Percentiles rank a stretch among this genome's conserved stretches.
Conservation (phyloP, 2,888 invertebrate species). For the Trichopria drosophilae region DNA sequence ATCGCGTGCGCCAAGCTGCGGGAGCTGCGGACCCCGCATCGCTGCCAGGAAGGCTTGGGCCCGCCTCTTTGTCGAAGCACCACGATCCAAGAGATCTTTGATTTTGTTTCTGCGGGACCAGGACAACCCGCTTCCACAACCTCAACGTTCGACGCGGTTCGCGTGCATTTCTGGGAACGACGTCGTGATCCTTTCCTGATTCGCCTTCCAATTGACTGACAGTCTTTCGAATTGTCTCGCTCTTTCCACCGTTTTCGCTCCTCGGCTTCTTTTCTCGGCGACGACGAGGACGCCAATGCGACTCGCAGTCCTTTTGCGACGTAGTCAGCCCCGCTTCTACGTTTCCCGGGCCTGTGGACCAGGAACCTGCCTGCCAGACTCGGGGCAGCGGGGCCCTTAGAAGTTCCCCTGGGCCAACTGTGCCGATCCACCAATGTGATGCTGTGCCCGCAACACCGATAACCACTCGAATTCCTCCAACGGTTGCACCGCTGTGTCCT, state of each 20-base stretch:
- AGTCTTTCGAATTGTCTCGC: no score
- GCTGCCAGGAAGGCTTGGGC: conserved; percentile 58
- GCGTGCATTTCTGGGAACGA: not conserved
- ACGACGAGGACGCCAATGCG: conserved; percentile 41
- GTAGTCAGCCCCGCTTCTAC: conserved; percentile 49
- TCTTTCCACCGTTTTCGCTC: conserved; percentile 36
- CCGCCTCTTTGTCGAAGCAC: no score
- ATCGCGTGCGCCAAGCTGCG: conserved; percentile 52
- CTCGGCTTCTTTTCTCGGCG: conserved; percentile 46
- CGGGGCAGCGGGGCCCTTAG: conserved; percentile 49
- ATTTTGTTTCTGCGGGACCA: no score
- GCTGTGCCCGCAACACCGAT: conserved; percentile 18
- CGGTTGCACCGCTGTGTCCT: conserved; percentile 3
- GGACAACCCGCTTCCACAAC: conserved; percentile 6
- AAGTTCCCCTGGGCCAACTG: conserved; percentile 48
- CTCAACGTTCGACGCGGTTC: conserved; percentile 12
- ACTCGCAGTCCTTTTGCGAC: conserved; percentile 37
- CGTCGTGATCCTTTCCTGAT: not conserved
- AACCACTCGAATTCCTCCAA: conserved; percentile 29
- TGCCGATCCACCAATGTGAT: conserved; percentile 23
- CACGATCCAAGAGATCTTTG: no score
- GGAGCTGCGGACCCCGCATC: conserved; percentile 57
- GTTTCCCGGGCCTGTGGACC: conserved; percentile 47
- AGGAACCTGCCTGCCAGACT: conserved; percentile 42
- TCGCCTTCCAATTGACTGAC: not conserved